Evolutionary conservation across 2,888 invertebrate species (phyloP).

Genomic region (Tinea trinotella): DNA sequence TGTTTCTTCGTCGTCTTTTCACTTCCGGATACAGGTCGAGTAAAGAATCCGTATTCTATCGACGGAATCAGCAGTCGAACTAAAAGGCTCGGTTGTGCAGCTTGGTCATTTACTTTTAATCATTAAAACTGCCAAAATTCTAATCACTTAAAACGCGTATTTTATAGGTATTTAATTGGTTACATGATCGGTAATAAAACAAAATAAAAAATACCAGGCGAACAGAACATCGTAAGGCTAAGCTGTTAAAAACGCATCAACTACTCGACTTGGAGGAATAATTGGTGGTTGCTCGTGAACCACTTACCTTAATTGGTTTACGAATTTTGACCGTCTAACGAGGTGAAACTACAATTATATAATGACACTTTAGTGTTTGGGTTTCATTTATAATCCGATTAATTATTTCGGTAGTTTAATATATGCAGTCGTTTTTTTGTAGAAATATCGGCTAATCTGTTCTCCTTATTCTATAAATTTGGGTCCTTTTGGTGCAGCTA

Average conservation of each 20-base stretch:
- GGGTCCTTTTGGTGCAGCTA: no score
- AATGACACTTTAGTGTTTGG: neutral
- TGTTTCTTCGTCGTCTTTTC: no score
- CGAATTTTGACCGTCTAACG: constrained; percentile 17
- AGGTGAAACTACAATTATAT: constrained; percentile 5
- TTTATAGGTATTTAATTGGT: neutral
- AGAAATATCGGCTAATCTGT: no score
- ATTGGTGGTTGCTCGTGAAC: constrained; percentile 19
- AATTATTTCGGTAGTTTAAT: no score
- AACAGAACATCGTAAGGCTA: constrained; percentile 26
- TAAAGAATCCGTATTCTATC: no score
- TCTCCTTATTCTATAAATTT: no score
- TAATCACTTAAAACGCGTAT: neutral
- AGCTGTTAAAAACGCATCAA: constrained; percentile 50
- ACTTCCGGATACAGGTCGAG: no score
- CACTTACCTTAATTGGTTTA: constrained; percentile 32
- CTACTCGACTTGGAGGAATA: constrained; percentile 24
- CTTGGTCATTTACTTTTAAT: no score
- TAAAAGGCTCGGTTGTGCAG: no score
- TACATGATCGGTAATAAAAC: constrained; percentile 1
- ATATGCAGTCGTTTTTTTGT: no score
- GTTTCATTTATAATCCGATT: neutral
- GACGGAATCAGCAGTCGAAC: no score
- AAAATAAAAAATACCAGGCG: constrained; percentile 29
- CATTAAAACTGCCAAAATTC: no score